phyloP scores from a whole-genome alignment of 2,113 vertebrate species.

The Bettongia penicillata region DNA sequence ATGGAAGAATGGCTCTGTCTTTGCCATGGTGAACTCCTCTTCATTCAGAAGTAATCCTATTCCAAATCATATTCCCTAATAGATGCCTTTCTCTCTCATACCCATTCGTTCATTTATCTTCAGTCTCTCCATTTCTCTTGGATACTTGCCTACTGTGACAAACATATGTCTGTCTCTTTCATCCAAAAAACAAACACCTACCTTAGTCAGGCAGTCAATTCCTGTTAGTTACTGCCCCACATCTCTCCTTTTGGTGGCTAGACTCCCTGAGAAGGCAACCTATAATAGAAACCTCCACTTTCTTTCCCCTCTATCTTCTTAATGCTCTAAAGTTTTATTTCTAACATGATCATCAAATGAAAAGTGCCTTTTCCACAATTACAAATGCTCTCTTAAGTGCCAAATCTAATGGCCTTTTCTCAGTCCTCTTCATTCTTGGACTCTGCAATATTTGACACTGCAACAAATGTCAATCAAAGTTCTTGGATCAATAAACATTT shows the following conservation, averaged over 20 bases:
- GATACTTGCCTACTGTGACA: neutral
- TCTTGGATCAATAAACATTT: neutral
- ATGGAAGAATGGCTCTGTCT: neutral
- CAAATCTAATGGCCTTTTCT: neutral
- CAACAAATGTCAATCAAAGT: neutral
- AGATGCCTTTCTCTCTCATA: neutral
- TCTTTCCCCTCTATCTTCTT: neutral
- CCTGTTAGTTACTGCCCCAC: neutral
- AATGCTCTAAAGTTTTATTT: neutral
- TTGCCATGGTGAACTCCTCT: neutral
- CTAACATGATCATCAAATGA: neutral
- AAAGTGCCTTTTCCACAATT: neutral
- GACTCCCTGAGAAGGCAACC: neutral
- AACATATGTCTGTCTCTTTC: neutral
- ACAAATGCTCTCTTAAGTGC: neutral
- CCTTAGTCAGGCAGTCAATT: neutral
- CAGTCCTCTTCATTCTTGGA: neutral
- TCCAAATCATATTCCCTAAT: neutral
- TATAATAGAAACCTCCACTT: neutral
- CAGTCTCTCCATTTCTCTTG: neutral
- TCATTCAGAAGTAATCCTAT: neutral
- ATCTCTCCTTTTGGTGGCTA: neutral
- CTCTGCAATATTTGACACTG: neutral
- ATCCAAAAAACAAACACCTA: neutral
- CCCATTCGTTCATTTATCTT: neutral